A percentile compares a stretch with the other conserved stretches of the same genome.
These are phyloP conservation scores for Tipula vernalis DNA, from an alignment of 2,888 invertebrate genomes.

Conservation along the genomic window DNA sequence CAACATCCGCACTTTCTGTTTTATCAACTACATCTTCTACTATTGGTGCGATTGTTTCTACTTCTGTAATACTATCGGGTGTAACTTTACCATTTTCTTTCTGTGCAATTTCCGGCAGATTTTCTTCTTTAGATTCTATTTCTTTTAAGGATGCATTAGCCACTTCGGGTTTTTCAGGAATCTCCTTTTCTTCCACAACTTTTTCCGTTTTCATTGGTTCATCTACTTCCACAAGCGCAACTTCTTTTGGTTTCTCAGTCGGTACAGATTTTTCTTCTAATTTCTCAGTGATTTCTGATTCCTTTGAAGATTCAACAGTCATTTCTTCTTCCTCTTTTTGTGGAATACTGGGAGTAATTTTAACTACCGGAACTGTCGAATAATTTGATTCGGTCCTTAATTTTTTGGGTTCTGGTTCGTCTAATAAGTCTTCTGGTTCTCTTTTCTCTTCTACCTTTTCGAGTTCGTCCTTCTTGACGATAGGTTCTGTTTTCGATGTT, in stretches of 20 bases:
- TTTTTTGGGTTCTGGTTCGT: background rate
- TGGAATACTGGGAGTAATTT: background rate
- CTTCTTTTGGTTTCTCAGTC: background rate
- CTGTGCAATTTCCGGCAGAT: background rate
- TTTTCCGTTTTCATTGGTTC: background rate
- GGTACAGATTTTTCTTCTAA: background rate
- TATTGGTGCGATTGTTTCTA: background rate
- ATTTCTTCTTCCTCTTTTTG: background rate
- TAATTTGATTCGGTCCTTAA: background rate
- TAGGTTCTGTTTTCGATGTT: background rate
- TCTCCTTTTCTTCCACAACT: background rate
- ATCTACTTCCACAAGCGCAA: background rate
- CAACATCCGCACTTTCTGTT: background rate
- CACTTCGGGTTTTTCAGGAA: background rate
- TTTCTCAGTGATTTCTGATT: background rate
- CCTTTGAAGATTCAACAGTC: background rate
- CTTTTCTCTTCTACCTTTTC: background rate
- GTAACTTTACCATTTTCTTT: background rate
- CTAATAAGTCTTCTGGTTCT: background rate
- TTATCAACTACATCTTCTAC: background rate
- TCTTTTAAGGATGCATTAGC: background rate
- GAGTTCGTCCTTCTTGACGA: background rate
- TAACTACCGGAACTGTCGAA: background rate
- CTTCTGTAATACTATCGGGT: background rate
- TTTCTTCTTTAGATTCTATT: background rate